Evolutionary conservation across 2,113 vertebrate species (phyloP), one percentile per base, ranked within the genome.

Genomic region (Rostratula benghalensis): DNA sequence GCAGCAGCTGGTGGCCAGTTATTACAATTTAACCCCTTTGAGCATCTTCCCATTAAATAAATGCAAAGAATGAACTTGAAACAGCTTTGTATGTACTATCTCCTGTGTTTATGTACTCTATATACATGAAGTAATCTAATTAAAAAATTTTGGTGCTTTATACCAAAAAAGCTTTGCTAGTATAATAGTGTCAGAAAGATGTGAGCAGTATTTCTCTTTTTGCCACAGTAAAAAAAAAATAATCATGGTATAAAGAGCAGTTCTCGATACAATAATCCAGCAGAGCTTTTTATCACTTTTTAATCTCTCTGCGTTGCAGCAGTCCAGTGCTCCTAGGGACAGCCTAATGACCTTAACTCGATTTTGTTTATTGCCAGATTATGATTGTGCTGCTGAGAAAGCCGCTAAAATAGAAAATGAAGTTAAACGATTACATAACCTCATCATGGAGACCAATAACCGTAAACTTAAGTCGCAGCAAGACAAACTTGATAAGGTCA

Each of bases 361-460:
- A 10, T 18, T 27, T 39, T 51, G 19, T 33, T 31, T 91, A 1
- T 53, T 77, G n/a, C 27, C 97, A 99, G 99, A 99, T 56, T 99
- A 98, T 1, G 98, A 99, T 10, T 81, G 60, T 1, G 91, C 98
- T 8, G 98, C 99, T 80, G 97, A 95, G 95, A 98, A 97, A 83
- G 98, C 99, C 16, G 97, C 94, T 19, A 99, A 98, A 95, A 98
- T 99, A 63, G 99, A 99, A 91, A 96, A 94, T 2, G 99, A 99
- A 83, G 98, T 99, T n/a, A 99, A 99, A 74, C 96, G 98, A 4
- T 97, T 99, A 57, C 98, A 99, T 90, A 98, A 97, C 69, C 98
- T 99, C 91, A 99, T 99, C 27, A 85, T 99, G 63, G 99, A 99
- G 78, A 99, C 98, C 95, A 99, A 98, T 89, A 99, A 98, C 67